A percentile compares a stretch with the other conserved stretches of the same genome.
Evolutionary conservation across 1,140 invertebrate species (phyloP).

Genomic region (Akabosia matsudoensis): DNA sequence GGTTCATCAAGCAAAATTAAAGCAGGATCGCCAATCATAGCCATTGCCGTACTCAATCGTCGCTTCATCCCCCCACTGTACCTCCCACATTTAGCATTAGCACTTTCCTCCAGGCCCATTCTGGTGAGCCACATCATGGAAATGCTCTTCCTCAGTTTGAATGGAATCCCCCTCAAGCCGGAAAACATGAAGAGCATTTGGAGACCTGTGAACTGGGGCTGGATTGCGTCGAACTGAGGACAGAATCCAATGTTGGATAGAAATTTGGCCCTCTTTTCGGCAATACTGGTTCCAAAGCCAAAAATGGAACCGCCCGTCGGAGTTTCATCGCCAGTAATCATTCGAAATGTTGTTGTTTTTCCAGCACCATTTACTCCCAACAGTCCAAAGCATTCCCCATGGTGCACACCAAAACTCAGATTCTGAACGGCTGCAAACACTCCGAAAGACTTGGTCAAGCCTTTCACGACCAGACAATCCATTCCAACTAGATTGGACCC

Average conservation of each 20-base stretch:
- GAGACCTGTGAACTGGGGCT: constrained; percentile 58
- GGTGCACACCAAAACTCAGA: constrained; percentile 43
- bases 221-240: constrained; percentile 60
- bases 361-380: constrained; percentile 52
- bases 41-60: constrained; percentile 62
- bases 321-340: constrained; percentile 56
- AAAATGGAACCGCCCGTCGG: constrained; percentile 57
- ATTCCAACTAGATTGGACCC: too few species aligned
- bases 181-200: constrained; percentile 60
- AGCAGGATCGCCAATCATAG: constrained; percentile 62
- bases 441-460: too few species aligned
- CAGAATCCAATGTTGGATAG: constrained; percentile 54
- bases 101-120: constrained; percentile 31
- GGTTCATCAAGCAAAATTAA: constrained; percentile 60
- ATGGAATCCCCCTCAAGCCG: constrained; percentile 54
- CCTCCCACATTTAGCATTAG: constrained; percentile 30
- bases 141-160: constrained; percentile 51
- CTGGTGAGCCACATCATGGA: constrained; percentile 45
- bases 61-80: constrained; percentile 49
- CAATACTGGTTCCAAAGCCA: constrained; percentile 53
- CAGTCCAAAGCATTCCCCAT: constrained; percentile 47
- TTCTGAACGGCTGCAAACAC: constrained; percentile 43
- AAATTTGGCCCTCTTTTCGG: constrained; percentile 52
- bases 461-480: too few species aligned
- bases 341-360: constrained; percentile 65